Percentiles rank a stretch among this genome's conserved stretches.
Conservation (phyloP, 2,888 invertebrate species). For the Tolmerus cingulatus region DNA sequence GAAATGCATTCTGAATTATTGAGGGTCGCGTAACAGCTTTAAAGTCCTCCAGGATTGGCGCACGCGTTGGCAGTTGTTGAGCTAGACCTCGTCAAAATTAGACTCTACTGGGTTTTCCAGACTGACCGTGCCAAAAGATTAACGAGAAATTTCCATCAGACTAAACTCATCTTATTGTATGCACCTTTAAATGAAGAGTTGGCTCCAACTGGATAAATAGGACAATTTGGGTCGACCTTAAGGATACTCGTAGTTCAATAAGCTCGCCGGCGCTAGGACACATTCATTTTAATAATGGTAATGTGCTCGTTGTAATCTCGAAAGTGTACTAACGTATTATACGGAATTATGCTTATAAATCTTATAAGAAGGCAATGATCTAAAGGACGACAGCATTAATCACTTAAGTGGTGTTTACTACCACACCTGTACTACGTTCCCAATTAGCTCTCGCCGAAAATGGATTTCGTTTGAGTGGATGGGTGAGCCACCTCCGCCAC, state of each 20-base stretch:
- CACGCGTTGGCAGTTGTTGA: too few species aligned
- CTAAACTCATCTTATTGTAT: background rate
- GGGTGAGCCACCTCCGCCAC: background rate
- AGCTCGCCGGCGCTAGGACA: background rate
- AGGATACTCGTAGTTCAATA: background rate
- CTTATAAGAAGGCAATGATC: constrained; percentile 12
- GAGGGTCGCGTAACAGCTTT: constrained; percentile 1
- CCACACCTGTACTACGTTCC: background rate
- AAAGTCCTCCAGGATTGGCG: background rate
- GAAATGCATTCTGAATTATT: constrained; percentile 23
- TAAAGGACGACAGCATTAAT: constrained; percentile 1
- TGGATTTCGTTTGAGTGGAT: background rate
- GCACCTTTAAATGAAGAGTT: background rate
- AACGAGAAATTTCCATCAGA: background rate
- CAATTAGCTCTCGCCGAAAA: background rate
- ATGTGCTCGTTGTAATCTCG: constrained; percentile 15
- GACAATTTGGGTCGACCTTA: background rate
- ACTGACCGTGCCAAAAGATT: background rate
- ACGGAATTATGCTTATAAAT: constrained; percentile 31
- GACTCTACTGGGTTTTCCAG: background rate
- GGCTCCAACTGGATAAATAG: background rate
- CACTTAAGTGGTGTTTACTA: constrained; percentile 27
- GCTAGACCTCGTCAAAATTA: background rate
- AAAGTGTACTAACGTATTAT: constrained; percentile 22
- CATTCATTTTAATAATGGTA: constrained; percentile 21